Evolutionary conservation across 2,888 invertebrate genomes (phyloP), one percentile per base, ranked within the genome.

Genomic region (Perizoma flavofasciatum): DNA sequence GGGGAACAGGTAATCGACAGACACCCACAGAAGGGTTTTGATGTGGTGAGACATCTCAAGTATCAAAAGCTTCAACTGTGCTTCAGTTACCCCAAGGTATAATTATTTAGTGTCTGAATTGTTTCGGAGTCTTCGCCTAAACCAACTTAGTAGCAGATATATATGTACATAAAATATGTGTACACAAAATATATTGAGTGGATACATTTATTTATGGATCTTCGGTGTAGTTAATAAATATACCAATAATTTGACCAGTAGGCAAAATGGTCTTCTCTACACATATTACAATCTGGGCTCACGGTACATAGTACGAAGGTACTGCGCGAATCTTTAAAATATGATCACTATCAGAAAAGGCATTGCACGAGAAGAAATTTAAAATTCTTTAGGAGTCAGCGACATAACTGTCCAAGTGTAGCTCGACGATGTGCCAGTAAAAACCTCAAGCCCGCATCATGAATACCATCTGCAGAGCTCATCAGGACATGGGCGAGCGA

Each of bases 11-110:
- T 37, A 37, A 37, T 37, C 7, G 72, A 63, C 61, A 53, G 54
- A 69, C 68, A 54, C 62, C 68, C 73, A 65, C 44, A 22, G 44
- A 44, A 11, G 22, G 5, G 44, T 22, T 22, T 44, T 77, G 45
- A 75, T 70, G 71, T 72, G 77, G 78, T 83, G 84, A 87, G 87
- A 89, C 89, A 88, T 89, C 89, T 89, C 88, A 76, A 89, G 89
- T 86, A 78, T 79, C 80, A 43, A 8, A 41, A 34, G 34, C 9
- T 35, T 51, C 34, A 83, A 85, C 82, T 83, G 79, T 44, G 5
- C 11, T 73, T 71, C 80, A 34, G 43, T 35, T 37, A 32, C 11
- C n/a, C 50, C 45, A 40, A 33, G 35, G 47, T 57, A 47, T 51
- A 47, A 51, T 57, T 51, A 32, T 47, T 57, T 51, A 32, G 6